Evolutionary conservation across 2,888 invertebrate species (phyloP), one percentile per base, ranked within the genome.

Genomic region (Andrena fulva): DNA sequence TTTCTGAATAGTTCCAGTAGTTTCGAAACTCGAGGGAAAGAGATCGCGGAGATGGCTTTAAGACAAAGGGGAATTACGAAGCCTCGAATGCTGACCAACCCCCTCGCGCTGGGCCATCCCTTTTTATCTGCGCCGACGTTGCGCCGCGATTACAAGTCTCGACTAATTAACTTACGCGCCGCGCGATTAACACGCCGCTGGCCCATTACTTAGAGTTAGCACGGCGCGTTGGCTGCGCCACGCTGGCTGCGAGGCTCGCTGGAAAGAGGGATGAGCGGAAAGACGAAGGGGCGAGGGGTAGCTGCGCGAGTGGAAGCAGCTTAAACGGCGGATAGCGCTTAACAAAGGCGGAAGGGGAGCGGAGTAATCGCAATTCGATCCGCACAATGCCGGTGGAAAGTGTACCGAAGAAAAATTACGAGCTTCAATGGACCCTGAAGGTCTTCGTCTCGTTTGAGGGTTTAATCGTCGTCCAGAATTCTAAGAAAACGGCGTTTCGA

Each of bases 81-180:
- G 42, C 42, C 42, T 16, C 42, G 42, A 42, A 42, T 42, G 42
- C 16, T 42, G 42, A 16, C 42, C 42, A 42, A 12, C 42, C 42
- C 42, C 42, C 16, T 5, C 12, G 42, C 42, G 42, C 42, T 0
- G 16, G 5, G 20, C 56, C 66, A 27, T 75, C 27, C 20, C 52
- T 74, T 78, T 77, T 78, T 83, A 52, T 74, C 56, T 33, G 20
- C 24, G 24, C 4, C 59, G 75, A 69, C 68, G 63, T 73, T 60
- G 67, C 77, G 64, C 60, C 76, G 80, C 85, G 85, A 84, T 87
- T 89, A 85, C 82, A 78, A 87, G 84, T 87, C 85, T 78, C 69
- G 68, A 64, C 86, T 87, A 89, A 89, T 89, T 89, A 88, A 89
- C 81, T 88, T 89, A 88, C 83, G 85, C 79, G 75, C 74, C 59